Percentiles rank a stretch among this genome's conserved stretches.
Evolutionary conservation across 1,140 invertebrate species (phyloP).

Genomic region (Drosophila leontia): DNA sequence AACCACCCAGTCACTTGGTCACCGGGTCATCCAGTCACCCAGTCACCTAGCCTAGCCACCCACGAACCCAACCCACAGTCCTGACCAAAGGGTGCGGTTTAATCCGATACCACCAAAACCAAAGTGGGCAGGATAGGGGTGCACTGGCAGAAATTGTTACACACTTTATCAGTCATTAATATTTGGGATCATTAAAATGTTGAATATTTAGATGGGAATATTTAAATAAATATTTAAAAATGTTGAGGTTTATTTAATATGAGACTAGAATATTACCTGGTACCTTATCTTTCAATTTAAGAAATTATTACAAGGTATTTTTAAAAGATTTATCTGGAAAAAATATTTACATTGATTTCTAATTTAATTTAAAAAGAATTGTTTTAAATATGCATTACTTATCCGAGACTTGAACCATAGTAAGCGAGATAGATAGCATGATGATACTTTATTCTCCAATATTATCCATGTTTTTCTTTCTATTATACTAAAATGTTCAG

Average conservation of each 20-base stretch:
- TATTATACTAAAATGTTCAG: not conserved
- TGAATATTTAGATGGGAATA: not conserved
- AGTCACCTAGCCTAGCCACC: not conserved
- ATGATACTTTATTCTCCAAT: not conserved
- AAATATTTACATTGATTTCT: not conserved
- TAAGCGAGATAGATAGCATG: not conserved
- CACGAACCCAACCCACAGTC: slow-evolving; percentile 6
- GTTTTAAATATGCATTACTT: not conserved
- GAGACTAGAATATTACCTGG: not conserved
- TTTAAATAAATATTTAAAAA: not conserved
- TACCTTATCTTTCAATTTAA: not conserved
- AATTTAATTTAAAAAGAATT: too few relatives aligned
- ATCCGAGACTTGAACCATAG: not conserved
- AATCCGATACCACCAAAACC: slow-evolving; percentile 73
- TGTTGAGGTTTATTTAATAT: not conserved
- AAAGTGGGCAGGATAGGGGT: slow-evolving; percentile 23
- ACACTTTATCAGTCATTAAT: not conserved
- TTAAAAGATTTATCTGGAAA: not conserved
- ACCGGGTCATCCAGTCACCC: slow-evolving; percentile 4
- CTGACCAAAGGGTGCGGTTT: slow-evolving; percentile 65
- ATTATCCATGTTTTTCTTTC: not conserved
- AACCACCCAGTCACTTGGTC: slow-evolving; percentile 20
- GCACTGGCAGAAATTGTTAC: slow-evolving; percentile 35
- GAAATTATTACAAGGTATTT: not conserved
- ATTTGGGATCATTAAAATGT: too few relatives aligned